phyloP scores from a whole-genome alignment of 2,797 vertebrate species.

The Mormyrops boulengeri region DNA sequence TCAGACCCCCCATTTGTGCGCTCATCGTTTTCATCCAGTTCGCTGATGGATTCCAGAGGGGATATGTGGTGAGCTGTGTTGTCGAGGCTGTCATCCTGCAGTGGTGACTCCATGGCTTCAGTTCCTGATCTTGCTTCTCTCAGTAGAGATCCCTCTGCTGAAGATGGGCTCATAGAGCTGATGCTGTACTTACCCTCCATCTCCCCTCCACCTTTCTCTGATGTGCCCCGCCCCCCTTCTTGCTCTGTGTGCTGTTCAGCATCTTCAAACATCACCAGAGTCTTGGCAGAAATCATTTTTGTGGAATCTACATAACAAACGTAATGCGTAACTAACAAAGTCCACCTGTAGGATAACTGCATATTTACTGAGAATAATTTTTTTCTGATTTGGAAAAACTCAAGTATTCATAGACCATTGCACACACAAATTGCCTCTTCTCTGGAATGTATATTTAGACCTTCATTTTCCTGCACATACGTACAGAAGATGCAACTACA shows the following conservation, averaged over 20 bases:
- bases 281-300: slow-evolving; percentile 21
- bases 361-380: neutral
- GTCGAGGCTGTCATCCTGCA: slow-evolving; percentile 17
- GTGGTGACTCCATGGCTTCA: slow-evolving; percentile 8
- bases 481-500: neutral
- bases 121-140: neutral
- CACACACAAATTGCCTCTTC: neutral
- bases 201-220: neutral
- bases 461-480: neutral
- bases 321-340: neutral
- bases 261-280: slow-evolving; percentile 1
- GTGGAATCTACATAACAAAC: neutral
- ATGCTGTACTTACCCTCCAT: slow-evolving; percentile 21
- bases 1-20: neutral
- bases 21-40: slow-evolving; percentile 33
- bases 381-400: neutral
- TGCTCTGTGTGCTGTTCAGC: neutral
- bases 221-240: neutral
- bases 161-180: slow-evolving; percentile 24
- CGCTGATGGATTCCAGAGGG: slow-evolving; percentile 35
- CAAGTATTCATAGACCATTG: neutral
- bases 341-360: neutral
- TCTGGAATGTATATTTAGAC: neutral
- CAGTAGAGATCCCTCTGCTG: neutral
- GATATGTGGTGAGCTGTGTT: slow-evolving; percentile 16